Conservation (phyloP, 1,140 invertebrate species). For the Drosophila orosa region DNA sequence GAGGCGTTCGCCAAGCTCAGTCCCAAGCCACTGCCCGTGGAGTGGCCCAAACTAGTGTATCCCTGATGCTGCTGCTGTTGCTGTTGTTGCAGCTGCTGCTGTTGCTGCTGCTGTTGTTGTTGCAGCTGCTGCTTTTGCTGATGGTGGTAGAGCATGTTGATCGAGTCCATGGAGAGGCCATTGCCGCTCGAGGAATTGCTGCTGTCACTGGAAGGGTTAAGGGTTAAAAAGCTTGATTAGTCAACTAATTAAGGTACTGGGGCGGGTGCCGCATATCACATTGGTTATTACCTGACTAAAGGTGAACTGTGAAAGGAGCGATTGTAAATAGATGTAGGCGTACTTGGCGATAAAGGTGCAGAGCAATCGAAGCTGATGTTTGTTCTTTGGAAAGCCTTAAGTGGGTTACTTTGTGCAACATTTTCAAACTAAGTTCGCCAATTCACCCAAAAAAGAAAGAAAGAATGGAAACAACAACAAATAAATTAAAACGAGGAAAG, state of each 20-base stretch:
- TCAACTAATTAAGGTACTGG: background rate
- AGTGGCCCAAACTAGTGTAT: conserved; percentile 42
- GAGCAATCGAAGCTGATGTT: conserved; percentile 85
- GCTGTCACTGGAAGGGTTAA: conserved; percentile 68
- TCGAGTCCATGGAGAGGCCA: conserved; percentile 73
- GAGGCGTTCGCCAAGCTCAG: conserved; percentile 72
- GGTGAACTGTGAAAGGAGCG: conserved; percentile 84
- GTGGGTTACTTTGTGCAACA: conserved; percentile 84
- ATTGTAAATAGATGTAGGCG: conserved; percentile 85
- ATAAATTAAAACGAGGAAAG: conserved; percentile 54
- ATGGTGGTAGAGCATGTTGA: conserved; percentile 76
- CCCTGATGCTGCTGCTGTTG: conserved; percentile 51
- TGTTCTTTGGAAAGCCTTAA: conserved; percentile 84
- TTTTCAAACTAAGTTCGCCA: conserved; percentile 84
- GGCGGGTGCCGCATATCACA: conserved; percentile 44
- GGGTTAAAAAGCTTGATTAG: background rate
- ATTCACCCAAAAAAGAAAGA: conserved; percentile 75
- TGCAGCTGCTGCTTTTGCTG: conserved; percentile 36
- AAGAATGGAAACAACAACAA: conserved; percentile 57
- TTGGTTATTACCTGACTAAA: conserved; percentile 80
- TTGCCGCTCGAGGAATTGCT: conserved; percentile 80
- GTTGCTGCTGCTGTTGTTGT: background rate
- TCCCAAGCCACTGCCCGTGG: conserved; percentile 51
- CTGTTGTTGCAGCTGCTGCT: background rate
- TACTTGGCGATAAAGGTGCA: conserved; percentile 86